Conservation (phyloP, 2,888 invertebrate genomes). For the Xylophagus ater region DNA sequence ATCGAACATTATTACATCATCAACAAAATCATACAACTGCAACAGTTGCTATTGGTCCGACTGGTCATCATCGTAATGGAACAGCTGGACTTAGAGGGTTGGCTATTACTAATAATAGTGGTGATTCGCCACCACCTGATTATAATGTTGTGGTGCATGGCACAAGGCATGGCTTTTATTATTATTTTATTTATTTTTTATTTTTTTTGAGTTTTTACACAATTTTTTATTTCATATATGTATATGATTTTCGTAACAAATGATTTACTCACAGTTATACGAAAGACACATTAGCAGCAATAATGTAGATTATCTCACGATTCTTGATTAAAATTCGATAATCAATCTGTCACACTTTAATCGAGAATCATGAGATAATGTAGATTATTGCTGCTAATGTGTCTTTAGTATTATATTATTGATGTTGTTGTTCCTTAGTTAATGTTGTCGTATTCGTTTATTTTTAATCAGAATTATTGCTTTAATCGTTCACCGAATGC, state of each 20-base stretch:
- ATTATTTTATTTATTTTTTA: slow-evolving; percentile 8
- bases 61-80: slow-evolving; percentile 31
- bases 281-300: no score
- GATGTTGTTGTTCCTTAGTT: no score
- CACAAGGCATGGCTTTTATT: slow-evolving; percentile 40
- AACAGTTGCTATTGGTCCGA: slow-evolving; percentile 17
- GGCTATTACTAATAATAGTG: slow-evolving; percentile 30
- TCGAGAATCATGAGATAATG: no score
- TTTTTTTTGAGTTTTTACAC: neutral
- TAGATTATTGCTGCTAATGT: no score
- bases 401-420: no score
- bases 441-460: no score
- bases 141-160: slow-evolving; percentile 42
- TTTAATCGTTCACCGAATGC: no score
- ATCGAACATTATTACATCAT: slow-evolving; percentile 38
- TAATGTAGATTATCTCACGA: no score
- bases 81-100: slow-evolving; percentile 38
- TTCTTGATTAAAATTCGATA: no score
- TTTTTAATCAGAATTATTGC: no score
- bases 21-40: slow-evolving; percentile 30
- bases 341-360: no score
- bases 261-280: neutral
- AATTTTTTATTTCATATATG: neutral
- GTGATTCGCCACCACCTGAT: slow-evolving; percentile 39
- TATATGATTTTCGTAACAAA: slow-evolving; percentile 4